Percentiles rank a stretch among this genome's conserved stretches.
Conservation (phyloP, 2,888 invertebrate genomes). For the Drosophila kanekoi region DNA sequence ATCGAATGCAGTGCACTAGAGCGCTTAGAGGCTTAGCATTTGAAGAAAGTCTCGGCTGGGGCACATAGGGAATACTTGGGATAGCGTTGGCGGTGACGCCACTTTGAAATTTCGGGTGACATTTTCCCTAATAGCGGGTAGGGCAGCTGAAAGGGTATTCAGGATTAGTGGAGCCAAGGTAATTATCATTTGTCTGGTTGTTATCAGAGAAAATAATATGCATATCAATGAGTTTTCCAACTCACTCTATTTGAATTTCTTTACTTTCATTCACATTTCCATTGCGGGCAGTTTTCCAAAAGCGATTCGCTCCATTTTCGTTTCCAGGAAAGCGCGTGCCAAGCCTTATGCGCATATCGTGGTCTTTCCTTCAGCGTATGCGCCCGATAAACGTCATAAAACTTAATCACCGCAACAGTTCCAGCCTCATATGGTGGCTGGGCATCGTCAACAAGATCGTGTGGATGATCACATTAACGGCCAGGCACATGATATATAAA, state of each 20-base stretch:
- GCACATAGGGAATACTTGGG: conserved; percentile 30
- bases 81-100: conserved; percentile 66
- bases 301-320: conserved; percentile 7
- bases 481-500: conserved; percentile 78
- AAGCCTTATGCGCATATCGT: conserved; percentile 13
- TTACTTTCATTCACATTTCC: conserved; percentile 38
- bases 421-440: conserved; percentile 22
- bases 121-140: conserved; percentile 44
- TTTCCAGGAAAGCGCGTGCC: conserved; percentile 74
- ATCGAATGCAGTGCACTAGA: conserved; percentile 64
- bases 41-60: conserved; percentile 31
- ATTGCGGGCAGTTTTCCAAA: conserved; percentile 6
- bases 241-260: conserved; percentile 19
- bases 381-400: conserved; percentile 67
- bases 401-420: conserved; percentile 63
- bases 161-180: conserved; percentile 82
- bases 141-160: conserved; percentile 53
- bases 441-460: conserved; percentile 61
- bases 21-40: conserved; percentile 33
- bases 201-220: conserved; percentile 47
- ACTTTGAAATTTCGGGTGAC: conserved; percentile 71
- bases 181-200: conserved; percentile 82
- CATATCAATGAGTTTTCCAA: conserved; percentile 18
- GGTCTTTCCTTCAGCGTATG: conserved; percentile 42
- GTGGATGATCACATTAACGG: conserved; percentile 81